These are phyloP conservation scores for Drosophila ogumai DNA, from an alignment of 1,140 invertebrate genomes.

Conservation along the genomic window DNA sequence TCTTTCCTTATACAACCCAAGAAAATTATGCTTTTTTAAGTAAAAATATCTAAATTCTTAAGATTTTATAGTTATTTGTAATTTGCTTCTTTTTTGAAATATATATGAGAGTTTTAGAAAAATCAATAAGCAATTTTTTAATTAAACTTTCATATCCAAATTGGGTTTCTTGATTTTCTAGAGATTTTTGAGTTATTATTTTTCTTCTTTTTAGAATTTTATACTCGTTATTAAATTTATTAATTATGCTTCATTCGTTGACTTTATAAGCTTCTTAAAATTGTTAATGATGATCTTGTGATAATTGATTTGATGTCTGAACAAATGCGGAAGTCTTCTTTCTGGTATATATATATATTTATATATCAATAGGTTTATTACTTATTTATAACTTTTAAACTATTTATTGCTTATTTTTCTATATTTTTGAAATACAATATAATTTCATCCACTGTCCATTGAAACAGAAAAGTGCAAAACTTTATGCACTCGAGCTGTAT, in stretches of 20 bases:
- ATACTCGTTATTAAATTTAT: not conserved
- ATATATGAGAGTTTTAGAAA: too few species aligned
- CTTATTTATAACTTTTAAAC: not conserved
- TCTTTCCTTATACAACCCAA: too few species aligned
- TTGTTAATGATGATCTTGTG: not conserved
- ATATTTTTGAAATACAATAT: not conserved
- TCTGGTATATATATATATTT: not conserved
- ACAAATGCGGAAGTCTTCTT: not conserved
- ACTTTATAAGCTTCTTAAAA: not conserved
- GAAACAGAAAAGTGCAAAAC: constrained; percentile 28
- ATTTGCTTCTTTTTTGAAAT: too few species aligned
- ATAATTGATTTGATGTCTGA: not conserved
- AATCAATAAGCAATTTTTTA: too few species aligned
- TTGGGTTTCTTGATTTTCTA: too few species aligned
- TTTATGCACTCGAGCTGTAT: constrained; percentile 58
- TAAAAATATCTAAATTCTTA: too few species aligned
- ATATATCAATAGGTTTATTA: not conserved
- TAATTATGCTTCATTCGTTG: not conserved
- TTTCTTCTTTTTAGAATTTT: too few species aligned
- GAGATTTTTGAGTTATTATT: too few species aligned
- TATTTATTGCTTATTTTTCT: not conserved
- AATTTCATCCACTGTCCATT: not conserved
- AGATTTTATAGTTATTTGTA: too few species aligned
- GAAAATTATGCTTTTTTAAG: too few species aligned
- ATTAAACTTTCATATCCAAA: too few species aligned